A percentile compares a stretch with the other conserved stretches of the same genome.
phyloP scores from a whole-genome alignment of 2,797 vertebrate species.

The Arctocebus calabarensis region DNA sequence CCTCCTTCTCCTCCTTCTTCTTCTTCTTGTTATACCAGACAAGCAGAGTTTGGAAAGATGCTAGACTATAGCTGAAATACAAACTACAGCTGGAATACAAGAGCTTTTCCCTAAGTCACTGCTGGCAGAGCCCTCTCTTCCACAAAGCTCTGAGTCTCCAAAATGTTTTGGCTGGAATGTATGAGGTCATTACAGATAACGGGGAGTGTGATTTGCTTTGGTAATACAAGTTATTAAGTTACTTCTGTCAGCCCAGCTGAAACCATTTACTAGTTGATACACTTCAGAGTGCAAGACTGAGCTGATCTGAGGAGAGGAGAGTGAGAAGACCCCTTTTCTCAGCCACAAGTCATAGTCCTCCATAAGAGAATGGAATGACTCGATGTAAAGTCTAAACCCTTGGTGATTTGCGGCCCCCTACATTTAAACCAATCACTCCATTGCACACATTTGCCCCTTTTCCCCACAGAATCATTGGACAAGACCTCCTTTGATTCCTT shows the following conservation, averaged over 20 bases:
- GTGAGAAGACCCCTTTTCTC: slow-evolving; percentile 54
- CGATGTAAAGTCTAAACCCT: slow-evolving; percentile 37
- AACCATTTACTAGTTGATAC: slow-evolving; percentile 66
- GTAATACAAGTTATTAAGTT: slow-evolving; percentile 69
- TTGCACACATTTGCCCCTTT: neutral
- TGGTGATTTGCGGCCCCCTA: slow-evolving; percentile 36
- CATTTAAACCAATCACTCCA: slow-evolving; percentile 46
- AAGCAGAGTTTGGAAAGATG: slow-evolving; percentile 14
- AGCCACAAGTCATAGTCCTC: slow-evolving; percentile 61
- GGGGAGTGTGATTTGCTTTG: slow-evolving; percentile 61
- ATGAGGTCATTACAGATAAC: slow-evolving; percentile 75
- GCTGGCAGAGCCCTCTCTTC: neutral
- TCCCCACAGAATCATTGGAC: slow-evolving; percentile 5
- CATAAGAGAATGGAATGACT: slow-evolving; percentile 34
- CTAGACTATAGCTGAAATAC: neutral
- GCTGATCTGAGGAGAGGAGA: slow-evolving; percentile 45
- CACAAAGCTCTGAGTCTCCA: slow-evolving; percentile 27
- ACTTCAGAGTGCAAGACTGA: slow-evolving; percentile 70
- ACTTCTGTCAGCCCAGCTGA: slow-evolving; percentile 41
- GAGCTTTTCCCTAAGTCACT: neutral
- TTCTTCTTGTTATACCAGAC: neutral
- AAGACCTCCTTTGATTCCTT: slow-evolving; percentile 65
- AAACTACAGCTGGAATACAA: neutral
- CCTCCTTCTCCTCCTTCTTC: too few relatives aligned
- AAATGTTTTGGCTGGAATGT: slow-evolving; percentile 60